A percentile compares a stretch with the other conserved stretches of the same genome.
Conservation (phyloP, 2,888 invertebrate species). For the Rambutsinella grinnellia region DNA sequence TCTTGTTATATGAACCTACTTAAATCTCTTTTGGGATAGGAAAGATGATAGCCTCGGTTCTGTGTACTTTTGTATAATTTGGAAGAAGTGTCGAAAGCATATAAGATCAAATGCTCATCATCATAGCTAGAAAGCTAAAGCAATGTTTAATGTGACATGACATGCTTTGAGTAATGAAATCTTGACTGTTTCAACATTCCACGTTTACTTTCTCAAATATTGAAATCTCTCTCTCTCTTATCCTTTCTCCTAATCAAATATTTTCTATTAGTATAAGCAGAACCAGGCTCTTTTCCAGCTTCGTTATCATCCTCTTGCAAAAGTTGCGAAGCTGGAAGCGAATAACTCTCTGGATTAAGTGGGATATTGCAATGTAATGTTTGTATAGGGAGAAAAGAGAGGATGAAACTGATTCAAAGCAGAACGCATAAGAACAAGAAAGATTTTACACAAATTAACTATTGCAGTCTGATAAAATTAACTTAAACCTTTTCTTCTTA, state of each 20-base stretch:
- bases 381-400: too few relatives aligned
- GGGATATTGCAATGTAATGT: too few relatives aligned
- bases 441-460: too few relatives aligned
- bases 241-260: slow-evolving; percentile 50
- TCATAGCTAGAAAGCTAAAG: background rate
- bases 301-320: background rate
- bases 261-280: slow-evolving; percentile 30
- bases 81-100: background rate
- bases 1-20: slow-evolving; percentile 6
- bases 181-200: slow-evolving; percentile 51
- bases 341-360: background rate
- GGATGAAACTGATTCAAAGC: too few relatives aligned
- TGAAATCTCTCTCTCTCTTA: slow-evolving; percentile 37
- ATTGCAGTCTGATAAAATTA: too few relatives aligned
- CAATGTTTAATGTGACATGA: slow-evolving; percentile 10
- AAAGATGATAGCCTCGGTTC: background rate
- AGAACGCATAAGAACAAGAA: too few relatives aligned
- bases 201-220: slow-evolving; percentile 49
- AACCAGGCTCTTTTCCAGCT: background rate
- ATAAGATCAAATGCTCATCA: slow-evolving; percentile 26
- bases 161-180: slow-evolving; percentile 48
- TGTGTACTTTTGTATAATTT: background rate
- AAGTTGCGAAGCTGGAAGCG: background rate
- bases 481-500: too few relatives aligned
- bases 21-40: background rate